Evolutionary conservation across 1,140 invertebrate species (phyloP).

Genomic region (Drosophila varians): DNA sequence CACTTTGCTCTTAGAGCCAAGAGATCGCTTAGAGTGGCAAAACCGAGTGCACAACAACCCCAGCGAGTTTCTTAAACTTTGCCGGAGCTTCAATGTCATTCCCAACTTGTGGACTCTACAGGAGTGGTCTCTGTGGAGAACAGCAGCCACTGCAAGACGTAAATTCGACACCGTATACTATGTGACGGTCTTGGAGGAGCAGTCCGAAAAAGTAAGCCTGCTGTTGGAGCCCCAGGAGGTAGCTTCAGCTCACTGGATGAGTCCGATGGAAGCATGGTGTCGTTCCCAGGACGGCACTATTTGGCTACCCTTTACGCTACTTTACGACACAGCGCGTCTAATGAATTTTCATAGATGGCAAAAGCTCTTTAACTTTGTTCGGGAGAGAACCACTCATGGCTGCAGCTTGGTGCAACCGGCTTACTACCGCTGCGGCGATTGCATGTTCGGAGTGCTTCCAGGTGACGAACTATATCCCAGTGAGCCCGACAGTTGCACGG

Average conservation of each 20-base stretch:
- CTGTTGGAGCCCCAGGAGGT: slow-evolving; percentile 65
- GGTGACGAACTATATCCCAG: slow-evolving; percentile 81
- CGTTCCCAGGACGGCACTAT: slow-evolving; percentile 86
- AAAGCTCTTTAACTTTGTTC: slow-evolving; percentile 72
- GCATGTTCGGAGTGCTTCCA: slow-evolving; percentile 75
- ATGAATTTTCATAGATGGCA: slow-evolving; percentile 83
- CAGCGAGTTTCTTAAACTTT: slow-evolving; percentile 89
- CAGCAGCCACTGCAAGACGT: slow-evolving; percentile 85
- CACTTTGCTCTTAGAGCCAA: slow-evolving; percentile 18
- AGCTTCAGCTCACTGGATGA: slow-evolving; percentile 48
- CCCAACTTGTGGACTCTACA: slow-evolving; percentile 92
- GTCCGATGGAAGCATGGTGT: slow-evolving; percentile 80
- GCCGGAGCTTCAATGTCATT: slow-evolving; percentile 88
- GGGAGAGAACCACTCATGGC: slow-evolving; percentile 67
- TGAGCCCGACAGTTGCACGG: slow-evolving; percentile 42
- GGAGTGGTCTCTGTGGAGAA: slow-evolving; percentile 95
- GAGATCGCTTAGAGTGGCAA: slow-evolving; percentile 73
- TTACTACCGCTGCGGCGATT: slow-evolving; percentile 77
- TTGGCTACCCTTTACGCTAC: slow-evolving; percentile 86
- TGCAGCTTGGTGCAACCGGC: slow-evolving; percentile 84
- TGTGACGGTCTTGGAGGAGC: slow-evolving; percentile 86
- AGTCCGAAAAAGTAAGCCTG: slow-evolving; percentile 25
- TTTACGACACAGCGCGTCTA: slow-evolving; percentile 83
- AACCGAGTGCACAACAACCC: slow-evolving; percentile 87
- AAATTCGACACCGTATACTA: slow-evolving; percentile 93